Conservation (phyloP, 2,888 invertebrate species). For the Sericinus montela region DNA sequence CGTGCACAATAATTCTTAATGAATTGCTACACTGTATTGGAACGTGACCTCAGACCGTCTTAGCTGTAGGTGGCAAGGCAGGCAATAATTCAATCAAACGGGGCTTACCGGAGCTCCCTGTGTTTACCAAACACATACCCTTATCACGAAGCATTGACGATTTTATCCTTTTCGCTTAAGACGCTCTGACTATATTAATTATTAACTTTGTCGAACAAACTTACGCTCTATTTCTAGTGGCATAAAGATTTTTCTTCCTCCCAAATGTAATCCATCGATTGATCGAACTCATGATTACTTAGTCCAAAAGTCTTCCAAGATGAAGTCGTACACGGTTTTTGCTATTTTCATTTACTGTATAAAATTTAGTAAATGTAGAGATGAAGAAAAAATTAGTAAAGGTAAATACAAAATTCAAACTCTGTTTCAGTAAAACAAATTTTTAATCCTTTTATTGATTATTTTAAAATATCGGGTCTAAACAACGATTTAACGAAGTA, state of each 20-base stretch:
- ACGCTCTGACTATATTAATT: slow-evolving; percentile 25
- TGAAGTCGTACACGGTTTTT: slow-evolving; percentile 33
- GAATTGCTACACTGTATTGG: slow-evolving; percentile 25
- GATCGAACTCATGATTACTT: slow-evolving; percentile 13
- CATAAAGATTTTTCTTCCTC: slow-evolving; percentile 22
- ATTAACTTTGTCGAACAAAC: slow-evolving; percentile 19
- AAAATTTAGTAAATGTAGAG: slow-evolving; percentile 41
- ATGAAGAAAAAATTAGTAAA: slow-evolving; percentile 71
- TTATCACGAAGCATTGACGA: slow-evolving; percentile 43
- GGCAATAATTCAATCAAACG: slow-evolving; percentile 74
- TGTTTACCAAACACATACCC: slow-evolving; percentile 66
- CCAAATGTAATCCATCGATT: slow-evolving; percentile 1
- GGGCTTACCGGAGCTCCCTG: slow-evolving; percentile 56
- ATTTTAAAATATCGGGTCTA: no score
- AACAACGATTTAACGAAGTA: no score
- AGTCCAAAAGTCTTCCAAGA: slow-evolving; percentile 18
- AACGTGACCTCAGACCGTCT: slow-evolving; percentile 45
- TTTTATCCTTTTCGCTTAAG: slow-evolving; percentile 32
- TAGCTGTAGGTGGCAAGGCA: slow-evolving; percentile 50
- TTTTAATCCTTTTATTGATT: background rate
- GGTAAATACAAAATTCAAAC: slow-evolving; percentile 38
- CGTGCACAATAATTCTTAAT: background rate
- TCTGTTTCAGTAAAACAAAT: background rate
- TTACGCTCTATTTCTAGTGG: slow-evolving; percentile 21
- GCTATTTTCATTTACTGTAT: slow-evolving; percentile 32